Percentiles rank a stretch among this genome's conserved stretches.
Evolutionary conservation across 1,140 invertebrate species (phyloP).

Genomic region (Calliopsis andreniformis): DNA sequence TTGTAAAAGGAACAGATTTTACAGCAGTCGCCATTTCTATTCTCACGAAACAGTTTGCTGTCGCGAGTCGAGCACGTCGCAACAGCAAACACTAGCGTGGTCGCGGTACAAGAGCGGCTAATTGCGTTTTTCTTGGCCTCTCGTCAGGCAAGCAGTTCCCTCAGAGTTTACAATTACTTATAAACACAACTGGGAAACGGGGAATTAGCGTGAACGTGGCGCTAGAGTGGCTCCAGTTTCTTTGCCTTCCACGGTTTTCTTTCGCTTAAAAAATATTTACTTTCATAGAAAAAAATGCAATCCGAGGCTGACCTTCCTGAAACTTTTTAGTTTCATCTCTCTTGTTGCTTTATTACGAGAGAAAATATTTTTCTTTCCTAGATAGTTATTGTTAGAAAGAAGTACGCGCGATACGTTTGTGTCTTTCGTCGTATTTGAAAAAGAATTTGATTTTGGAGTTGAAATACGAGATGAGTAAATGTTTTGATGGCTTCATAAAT

Average conservation of each 20-base stretch:
- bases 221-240: not conserved
- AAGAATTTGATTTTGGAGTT: no score
- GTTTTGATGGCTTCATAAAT: no score
- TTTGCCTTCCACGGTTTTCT: not conserved
- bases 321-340: no score
- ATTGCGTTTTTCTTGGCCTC: constrained; percentile 41
- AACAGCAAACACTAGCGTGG: constrained; percentile 10
- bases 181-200: constrained; percentile 5
- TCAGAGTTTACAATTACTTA: constrained; percentile 14
- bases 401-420: no score
- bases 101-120: constrained; percentile 23
- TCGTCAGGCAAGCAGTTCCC: constrained; percentile 3
- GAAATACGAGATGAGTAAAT: no score
- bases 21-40: not conserved
- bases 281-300: no score
- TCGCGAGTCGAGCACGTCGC: not conserved
- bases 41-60: constrained; percentile 28
- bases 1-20: constrained; percentile 19
- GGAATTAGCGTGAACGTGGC: constrained; percentile 14
- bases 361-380: no score
- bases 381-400: no score
- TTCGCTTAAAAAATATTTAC: not conserved
- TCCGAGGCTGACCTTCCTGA: no score
- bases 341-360: no score
- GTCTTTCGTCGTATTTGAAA: no score